These are phyloP conservation scores for Ostrea edulis DNA, from an alignment of 1,140 invertebrate species.

Conservation along the genomic window DNA sequence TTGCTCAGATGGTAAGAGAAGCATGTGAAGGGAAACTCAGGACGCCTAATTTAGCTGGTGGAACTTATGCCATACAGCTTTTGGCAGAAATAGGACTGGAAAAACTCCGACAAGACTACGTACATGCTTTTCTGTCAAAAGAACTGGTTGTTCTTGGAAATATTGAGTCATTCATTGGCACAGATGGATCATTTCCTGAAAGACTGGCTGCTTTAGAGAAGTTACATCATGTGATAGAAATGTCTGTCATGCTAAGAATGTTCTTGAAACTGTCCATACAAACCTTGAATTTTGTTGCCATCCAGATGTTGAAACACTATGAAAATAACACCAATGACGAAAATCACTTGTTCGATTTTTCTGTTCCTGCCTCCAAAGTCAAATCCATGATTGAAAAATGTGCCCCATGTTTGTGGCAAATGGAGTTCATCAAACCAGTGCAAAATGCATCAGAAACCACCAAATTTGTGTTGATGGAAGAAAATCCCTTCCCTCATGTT, in stretches of 20 bases:
- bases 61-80: slow-evolving; percentile 61
- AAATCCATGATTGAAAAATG: slow-evolving; percentile 56
- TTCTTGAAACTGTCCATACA: slow-evolving; percentile 62
- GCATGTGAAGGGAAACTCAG: slow-evolving; percentile 64
- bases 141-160: slow-evolving; percentile 59
- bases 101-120: slow-evolving; percentile 69
- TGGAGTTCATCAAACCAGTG: slow-evolving; percentile 47
- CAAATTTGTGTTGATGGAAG: slow-evolving; percentile 55
- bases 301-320: slow-evolving; percentile 66
- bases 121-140: slow-evolving; percentile 64
- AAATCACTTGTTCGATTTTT: slow-evolving; percentile 64
- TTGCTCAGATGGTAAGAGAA: slow-evolving; percentile 69
- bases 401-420: slow-evolving; percentile 63
- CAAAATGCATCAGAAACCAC: slow-evolving; percentile 54
- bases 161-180: slow-evolving; percentile 58
- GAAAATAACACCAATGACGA: slow-evolving; percentile 54
- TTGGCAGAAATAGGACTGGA: slow-evolving; percentile 72
- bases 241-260: slow-evolving; percentile 67
- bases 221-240: slow-evolving; percentile 67
- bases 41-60: slow-evolving; percentile 62
- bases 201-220: slow-evolving; percentile 62
- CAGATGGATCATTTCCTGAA: slow-evolving; percentile 52
- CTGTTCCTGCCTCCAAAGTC: slow-evolving; percentile 61
- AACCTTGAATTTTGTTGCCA: slow-evolving; percentile 56
- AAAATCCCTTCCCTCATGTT: slow-evolving; percentile 63